Percentiles rank a stretch among this genome's conserved stretches.
Conservation (phyloP, 2,113 vertebrate genomes). For the Brachyhypopomus gauderio region DNA sequence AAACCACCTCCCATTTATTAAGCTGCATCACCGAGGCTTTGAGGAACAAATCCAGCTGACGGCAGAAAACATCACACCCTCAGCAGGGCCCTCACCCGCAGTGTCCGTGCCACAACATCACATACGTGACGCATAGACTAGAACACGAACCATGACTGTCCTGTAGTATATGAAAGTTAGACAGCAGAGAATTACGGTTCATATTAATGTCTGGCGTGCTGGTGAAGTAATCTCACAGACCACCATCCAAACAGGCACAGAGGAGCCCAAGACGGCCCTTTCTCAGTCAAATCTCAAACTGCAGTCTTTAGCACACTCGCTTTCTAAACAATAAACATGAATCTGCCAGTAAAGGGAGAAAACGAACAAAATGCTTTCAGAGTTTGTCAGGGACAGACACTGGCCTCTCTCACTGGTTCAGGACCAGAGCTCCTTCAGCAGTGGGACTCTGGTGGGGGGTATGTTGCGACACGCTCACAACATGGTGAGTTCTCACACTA, state of each 20-base stretch:
- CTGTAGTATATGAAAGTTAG: not conserved
- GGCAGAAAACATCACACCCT: not conserved
- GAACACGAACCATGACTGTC: not conserved
- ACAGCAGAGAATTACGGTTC: not conserved
- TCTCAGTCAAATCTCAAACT: constrained; percentile 32
- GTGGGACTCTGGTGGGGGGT: constrained; percentile 52
- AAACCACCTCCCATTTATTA: constrained; percentile 12
- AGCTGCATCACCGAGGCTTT: constrained; percentile 2
- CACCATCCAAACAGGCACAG: not conserved
- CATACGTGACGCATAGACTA: not conserved
- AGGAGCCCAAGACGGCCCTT: not conserved
- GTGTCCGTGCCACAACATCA: not conserved
- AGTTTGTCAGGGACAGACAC: constrained; percentile 56
- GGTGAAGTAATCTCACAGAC: constrained; percentile 4
- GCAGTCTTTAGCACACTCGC: constrained; percentile 17
- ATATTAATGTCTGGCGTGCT: not conserved
- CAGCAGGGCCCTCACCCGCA: not conserved
- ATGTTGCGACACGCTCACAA: constrained; percentile 47
- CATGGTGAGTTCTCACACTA: constrained; percentile 71
- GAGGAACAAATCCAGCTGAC: constrained; percentile 22
- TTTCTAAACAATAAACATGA: constrained; percentile 54
- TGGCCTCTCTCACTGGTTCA: constrained; percentile 52
- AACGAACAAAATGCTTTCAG: constrained; percentile 56
- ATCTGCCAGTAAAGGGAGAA: constrained; percentile 48
- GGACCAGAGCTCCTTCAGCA: constrained; percentile 59